phyloP scores from a whole-genome alignment of 1,140 invertebrate genomes.

The Cydia strobilella region DNA sequence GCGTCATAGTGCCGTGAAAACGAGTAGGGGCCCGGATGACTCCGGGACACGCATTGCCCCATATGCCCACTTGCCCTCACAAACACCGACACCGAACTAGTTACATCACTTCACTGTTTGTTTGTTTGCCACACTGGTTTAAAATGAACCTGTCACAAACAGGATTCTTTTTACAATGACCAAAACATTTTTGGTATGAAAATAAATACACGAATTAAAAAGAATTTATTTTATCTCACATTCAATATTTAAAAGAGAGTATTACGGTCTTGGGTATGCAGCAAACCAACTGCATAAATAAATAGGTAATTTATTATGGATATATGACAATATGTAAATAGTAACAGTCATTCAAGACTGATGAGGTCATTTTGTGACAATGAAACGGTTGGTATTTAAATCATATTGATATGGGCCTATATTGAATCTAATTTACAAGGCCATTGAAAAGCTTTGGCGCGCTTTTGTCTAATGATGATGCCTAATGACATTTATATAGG shows the following conservation, averaged over 20 bases:
- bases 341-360: neutral
- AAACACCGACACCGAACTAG: conserved; percentile 51
- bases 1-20: conserved; percentile 71
- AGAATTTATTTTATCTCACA: too few species aligned
- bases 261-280: too few species aligned
- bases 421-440: conserved; percentile 6
- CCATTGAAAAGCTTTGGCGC: conserved; percentile 10
- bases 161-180: too few species aligned
- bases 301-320: neutral
- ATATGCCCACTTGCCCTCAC: conserved; percentile 55
- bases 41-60: conserved; percentile 78
- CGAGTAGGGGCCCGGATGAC: conserved; percentile 69
- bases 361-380: neutral
- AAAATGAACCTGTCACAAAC: neutral
- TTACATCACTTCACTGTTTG: conserved; percentile 32
- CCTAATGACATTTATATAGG: neutral
- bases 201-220: too few species aligned
- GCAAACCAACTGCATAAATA: too few species aligned
- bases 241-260: too few species aligned
- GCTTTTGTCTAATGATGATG: conserved; percentile 24
- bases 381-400: neutral
- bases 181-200: too few species aligned
- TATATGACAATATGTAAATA: neutral
- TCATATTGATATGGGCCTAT: neutral
- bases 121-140: neutral